A percentile compares a stretch with the other conserved stretches of the same genome.
phyloP scores from a whole-genome alignment of 1,140 invertebrate genomes.

The Microplitis mediator region DNA sequence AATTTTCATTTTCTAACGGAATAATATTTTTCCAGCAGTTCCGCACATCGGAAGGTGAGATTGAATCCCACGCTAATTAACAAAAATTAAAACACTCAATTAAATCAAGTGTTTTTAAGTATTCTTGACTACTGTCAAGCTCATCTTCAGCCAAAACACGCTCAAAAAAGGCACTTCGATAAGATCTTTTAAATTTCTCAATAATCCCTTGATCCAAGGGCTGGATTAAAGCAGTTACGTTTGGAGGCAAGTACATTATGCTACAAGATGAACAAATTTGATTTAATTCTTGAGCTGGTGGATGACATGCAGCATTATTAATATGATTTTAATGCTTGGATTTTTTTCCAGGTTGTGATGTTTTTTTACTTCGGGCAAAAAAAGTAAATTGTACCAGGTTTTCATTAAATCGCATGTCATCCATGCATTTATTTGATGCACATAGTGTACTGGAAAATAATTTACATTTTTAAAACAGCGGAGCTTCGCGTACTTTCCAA shows the following conservation, averaged over 20 bases:
- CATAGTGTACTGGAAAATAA: background rate
- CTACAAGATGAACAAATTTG: background rate
- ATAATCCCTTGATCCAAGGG: background rate
- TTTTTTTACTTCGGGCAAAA: slow-evolving; percentile 3
- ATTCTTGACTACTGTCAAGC: background rate
- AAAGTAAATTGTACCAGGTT: background rate
- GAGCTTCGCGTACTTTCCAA: slow-evolving; percentile 1
- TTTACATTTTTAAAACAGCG: slow-evolving; percentile 2
- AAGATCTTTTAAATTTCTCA: slow-evolving; percentile 1
- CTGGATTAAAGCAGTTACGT: background rate
- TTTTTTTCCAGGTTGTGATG: background rate
- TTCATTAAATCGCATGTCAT: background rate
- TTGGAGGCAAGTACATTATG: background rate
- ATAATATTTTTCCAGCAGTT: slow-evolving; percentile 9
- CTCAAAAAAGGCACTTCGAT: background rate
- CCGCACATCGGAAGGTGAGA: background rate
- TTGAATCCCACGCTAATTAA: background rate
- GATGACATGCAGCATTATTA: background rate
- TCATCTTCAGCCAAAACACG: background rate
- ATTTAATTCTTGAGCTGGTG: background rate
- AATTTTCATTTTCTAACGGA: background rate
- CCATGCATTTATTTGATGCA: background rate
- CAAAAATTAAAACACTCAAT: background rate
- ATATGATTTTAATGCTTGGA: background rate
- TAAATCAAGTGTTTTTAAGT: background rate